Evolutionary conservation across 2,113 vertebrate species (phyloP), one percentile per base, ranked within the genome.

Genomic region (Actinemys pallida): DNA sequence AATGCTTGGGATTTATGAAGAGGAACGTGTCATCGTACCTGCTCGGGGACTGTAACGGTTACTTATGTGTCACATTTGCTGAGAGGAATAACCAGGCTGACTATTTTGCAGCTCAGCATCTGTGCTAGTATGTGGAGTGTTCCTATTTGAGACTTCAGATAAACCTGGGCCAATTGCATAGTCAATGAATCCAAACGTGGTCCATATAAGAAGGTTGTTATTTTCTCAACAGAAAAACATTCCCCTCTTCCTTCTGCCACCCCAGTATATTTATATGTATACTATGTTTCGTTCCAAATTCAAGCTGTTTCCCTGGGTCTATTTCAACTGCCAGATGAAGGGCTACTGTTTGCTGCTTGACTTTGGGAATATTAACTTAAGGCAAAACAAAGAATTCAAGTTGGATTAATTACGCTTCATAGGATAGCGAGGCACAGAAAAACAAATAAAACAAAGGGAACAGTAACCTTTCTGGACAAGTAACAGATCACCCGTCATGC

Each of bases 371-470:
- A 69, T 31, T 54, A 42, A 75, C 10, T 88, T 50, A 19, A 0
- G 7, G 65, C 83, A 81, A 65, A 59, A 39, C 80, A 78, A 3
- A 8, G 5, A 25, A 79, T 75, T 81, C 27, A 8, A 4, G 59
- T 1, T 76, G 39, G 24, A 87, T 81, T 92, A 84, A 85, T 83
- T 31, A 81, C 0, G 0, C 49, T 93, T 88, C 82, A 79, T 27
- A 6, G 82, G n/a, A 65, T 29, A 90, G 39, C 54, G 85, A 91
- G 57, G 62, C 86, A 94, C 47, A 72, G 52, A 65, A 79, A 97
- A 79, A 96, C 82, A 78, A 79, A 49, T 42, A 82, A 91, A 91
- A 82, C 47, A 96, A 95, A 97, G 92, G 56, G 81, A 93, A 90
- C 16, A 84, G 54, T 1, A 91, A 87, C 76, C 53, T 69, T 83